Evolutionary conservation across 2,888 invertebrate genomes (phyloP).

Genomic region (Chorisops tibialis): DNA sequence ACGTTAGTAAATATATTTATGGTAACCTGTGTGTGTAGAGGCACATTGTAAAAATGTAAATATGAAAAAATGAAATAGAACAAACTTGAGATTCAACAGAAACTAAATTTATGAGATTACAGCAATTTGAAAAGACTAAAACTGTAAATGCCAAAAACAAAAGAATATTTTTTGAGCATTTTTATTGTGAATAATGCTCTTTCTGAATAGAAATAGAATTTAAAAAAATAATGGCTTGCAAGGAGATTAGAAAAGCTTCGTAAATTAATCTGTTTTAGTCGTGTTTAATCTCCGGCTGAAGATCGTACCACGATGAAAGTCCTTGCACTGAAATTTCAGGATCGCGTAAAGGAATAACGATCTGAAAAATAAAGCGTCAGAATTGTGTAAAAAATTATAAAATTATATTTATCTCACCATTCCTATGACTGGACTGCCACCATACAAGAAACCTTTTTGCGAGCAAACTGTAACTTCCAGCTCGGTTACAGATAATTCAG

Average conservation of each 20-base stretch:
- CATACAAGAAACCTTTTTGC: slow-evolving; percentile 76
- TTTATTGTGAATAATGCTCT: no score
- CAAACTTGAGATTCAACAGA: no score
- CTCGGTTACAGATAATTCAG: slow-evolving; percentile 72
- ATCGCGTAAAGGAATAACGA: slow-evolving; percentile 45
- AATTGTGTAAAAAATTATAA: neutral
- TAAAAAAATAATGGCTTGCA: no score
- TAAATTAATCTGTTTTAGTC: slow-evolving; percentile 61
- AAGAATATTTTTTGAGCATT: no score
- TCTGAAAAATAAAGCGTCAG: slow-evolving; percentile 37
- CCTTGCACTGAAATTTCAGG: slow-evolving; percentile 46
- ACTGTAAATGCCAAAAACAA: no score
- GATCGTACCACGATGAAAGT: slow-evolving; percentile 47
- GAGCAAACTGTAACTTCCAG: slow-evolving; percentile 85
- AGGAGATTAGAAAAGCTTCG: neutral
- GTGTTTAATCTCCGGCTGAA: slow-evolving; percentile 57
- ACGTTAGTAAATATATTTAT: no score
- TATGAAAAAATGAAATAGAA: no score
- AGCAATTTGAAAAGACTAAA: no score
- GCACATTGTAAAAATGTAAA: no score
- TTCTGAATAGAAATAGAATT: no score
- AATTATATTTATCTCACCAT: slow-evolving; percentile 58
- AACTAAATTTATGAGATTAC: no score
- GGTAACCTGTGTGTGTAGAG: no score
- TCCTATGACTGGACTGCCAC: slow-evolving; percentile 80